Evolutionary conservation across 2,888 invertebrate genomes (phyloP).

Genomic region (Gibbula magus): DNA sequence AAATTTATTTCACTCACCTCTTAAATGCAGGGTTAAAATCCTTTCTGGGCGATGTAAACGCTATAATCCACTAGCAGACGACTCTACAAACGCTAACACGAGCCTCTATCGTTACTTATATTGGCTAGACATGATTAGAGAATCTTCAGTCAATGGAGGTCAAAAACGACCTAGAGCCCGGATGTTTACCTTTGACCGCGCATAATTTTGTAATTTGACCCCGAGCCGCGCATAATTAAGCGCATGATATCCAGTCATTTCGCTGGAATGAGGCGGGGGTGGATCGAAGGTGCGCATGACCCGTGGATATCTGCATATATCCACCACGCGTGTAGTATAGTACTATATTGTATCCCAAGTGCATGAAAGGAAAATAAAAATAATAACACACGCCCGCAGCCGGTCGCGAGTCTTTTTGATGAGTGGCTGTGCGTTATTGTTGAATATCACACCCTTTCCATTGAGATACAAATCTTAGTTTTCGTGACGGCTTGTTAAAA

Average conservation of each 20-base stretch:
- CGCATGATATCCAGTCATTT: neutral
- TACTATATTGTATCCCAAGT: neutral
- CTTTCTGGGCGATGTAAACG: neutral
- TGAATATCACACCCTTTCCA: neutral
- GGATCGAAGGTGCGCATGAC: neutral
- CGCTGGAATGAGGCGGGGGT: neutral
- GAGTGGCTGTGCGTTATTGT: neutral
- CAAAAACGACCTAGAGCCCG: conserved; percentile 20
- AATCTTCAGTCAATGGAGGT: conserved; percentile 28
- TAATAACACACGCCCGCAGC: neutral
- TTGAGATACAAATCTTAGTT: neutral
- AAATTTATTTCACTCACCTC: neutral
- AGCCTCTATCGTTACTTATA: conserved; percentile 21
- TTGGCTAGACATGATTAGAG: conserved; percentile 20
- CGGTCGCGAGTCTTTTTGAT: conserved; percentile 1
- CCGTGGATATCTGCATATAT: neutral
- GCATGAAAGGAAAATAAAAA: neutral
- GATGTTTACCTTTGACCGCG: conserved; percentile 26
- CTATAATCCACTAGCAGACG: conserved; percentile 24
- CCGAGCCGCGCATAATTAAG: neutral
- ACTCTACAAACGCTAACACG: conserved; percentile 12
- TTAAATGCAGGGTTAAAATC: conserved; percentile 8
- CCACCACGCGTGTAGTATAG: neutral
- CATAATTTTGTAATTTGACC: conserved; percentile 21
- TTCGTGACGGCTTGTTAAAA: neutral